These are phyloP conservation scores for Pelochelys cantorii DNA, from an alignment of 2,797 vertebrate species.

Conservation along the genomic window DNA sequence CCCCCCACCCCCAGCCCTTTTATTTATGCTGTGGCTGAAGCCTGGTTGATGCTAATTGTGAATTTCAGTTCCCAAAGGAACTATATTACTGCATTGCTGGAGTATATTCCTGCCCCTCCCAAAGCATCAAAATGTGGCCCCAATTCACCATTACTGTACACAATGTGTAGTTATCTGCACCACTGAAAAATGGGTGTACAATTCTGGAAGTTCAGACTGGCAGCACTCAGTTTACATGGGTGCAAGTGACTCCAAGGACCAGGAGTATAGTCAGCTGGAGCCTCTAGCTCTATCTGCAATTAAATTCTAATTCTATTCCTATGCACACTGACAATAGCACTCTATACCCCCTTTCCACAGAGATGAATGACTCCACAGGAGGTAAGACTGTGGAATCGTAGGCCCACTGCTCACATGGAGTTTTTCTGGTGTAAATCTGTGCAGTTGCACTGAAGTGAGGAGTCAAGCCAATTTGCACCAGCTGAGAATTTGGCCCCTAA, in stretches of 20 bases:
- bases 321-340: not conserved
- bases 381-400: not conserved
- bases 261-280: not conserved
- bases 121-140: not conserved
- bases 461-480: fast-evolving
- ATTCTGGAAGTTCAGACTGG: not conserved
- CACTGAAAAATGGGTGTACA: not conserved
- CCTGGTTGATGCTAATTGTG: not conserved
- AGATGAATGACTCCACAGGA: not conserved
- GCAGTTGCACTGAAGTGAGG: not conserved
- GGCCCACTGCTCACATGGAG: no score
- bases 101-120: not conserved
- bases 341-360: not conserved
- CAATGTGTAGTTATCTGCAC: not conserved
- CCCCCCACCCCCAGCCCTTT: not conserved
- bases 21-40: not conserved
- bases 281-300: not conserved
- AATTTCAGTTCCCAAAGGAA: not conserved
- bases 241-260: fast-evolving
- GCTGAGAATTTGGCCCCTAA: not conserved
- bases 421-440: not conserved
- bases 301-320: not conserved
- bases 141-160: not conserved
- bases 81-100: not conserved
- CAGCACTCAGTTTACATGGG: not conserved